Evolutionary conservation across 2,888 invertebrate species (phyloP).

Genomic region (Drosophila birchii): DNA sequence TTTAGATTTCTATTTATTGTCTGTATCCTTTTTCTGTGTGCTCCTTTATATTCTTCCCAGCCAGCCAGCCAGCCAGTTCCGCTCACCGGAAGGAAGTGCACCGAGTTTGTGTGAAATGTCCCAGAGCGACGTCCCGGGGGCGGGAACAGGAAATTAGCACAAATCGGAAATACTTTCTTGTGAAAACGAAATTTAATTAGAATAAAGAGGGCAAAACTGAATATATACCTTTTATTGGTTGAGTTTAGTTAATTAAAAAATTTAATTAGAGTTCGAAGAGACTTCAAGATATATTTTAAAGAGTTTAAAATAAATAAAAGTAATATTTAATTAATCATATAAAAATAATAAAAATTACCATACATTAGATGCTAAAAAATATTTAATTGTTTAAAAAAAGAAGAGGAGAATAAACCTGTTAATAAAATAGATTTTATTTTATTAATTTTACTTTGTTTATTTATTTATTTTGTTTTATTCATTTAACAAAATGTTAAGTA

Average conservation of each 20-base stretch:
- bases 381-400: too few relatives aligned
- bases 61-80: constrained; percentile 51
- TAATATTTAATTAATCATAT: too few relatives aligned
- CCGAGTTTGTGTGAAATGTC: constrained; percentile 49
- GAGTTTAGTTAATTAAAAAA: not conserved
- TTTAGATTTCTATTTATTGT: constrained; percentile 72
- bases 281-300: not conserved
- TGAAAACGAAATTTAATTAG: constrained; percentile 25
- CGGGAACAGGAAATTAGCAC: constrained; percentile 40
- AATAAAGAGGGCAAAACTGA: not conserved
- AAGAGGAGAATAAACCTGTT: too few relatives aligned
- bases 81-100: constrained; percentile 77
- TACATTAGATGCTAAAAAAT: too few relatives aligned
- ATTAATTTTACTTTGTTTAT: too few relatives aligned
- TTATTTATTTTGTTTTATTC: too few relatives aligned
- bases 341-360: too few relatives aligned
- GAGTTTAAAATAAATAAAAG: too few relatives aligned
- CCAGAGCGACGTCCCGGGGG: constrained; percentile 9
- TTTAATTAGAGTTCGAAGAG: not conserved
- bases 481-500: too few relatives aligned
- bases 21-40: constrained; percentile 68
- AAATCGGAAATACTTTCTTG: constrained; percentile 20
- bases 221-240: not conserved
- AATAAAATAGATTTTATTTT: too few relatives aligned
- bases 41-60: constrained; percentile 26